phyloP scores from a whole-genome alignment of 2,797 vertebrate species.

The Centropyge bicolor region DNA sequence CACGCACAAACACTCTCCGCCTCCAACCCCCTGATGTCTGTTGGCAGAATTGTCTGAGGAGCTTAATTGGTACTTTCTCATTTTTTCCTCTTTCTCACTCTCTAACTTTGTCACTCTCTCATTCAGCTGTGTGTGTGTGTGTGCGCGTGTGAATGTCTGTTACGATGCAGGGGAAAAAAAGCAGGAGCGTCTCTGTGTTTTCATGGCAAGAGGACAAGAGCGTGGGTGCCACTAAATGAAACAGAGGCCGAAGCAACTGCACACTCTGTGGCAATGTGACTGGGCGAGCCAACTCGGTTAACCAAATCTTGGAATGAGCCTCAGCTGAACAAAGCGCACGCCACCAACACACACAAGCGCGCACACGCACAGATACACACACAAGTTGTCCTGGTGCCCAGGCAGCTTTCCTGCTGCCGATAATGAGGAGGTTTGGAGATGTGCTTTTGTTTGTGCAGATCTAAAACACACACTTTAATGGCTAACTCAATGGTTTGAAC shows the following conservation, averaged over 20 bases:
- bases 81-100: conserved; percentile 61
- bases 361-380: conserved; percentile 10
- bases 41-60: conserved; percentile 73
- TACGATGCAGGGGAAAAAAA: conserved; percentile 9
- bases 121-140: conserved; percentile 42
- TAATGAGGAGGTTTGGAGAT: conserved; percentile 72
- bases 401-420: conserved; percentile 68
- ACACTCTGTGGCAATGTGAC: conserved; percentile 69
- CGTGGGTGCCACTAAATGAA: conserved; percentile 72
- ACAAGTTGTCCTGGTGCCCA: conserved; percentile 67
- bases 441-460: conserved; percentile 71
- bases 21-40: conserved; percentile 72
- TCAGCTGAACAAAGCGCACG: conserved; percentile 36
- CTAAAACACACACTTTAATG: conserved; percentile 67
- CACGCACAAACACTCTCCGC: conserved; percentile 49
- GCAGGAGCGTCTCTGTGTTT: conserved; percentile 44
- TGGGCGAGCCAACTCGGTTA: conserved; percentile 71
- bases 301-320: conserved; percentile 73
- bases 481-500: conserved; percentile 36
- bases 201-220: conserved; percentile 64
- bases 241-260: conserved; percentile 73
- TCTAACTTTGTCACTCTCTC: conserved; percentile 60
- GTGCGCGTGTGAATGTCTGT: conserved; percentile 41
- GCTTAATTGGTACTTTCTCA: conserved; percentile 77
- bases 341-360: conserved; percentile 11